Evolutionary conservation across 2,113 vertebrate species (phyloP).

Genomic region (Tragelaphus scriptus): DNA sequence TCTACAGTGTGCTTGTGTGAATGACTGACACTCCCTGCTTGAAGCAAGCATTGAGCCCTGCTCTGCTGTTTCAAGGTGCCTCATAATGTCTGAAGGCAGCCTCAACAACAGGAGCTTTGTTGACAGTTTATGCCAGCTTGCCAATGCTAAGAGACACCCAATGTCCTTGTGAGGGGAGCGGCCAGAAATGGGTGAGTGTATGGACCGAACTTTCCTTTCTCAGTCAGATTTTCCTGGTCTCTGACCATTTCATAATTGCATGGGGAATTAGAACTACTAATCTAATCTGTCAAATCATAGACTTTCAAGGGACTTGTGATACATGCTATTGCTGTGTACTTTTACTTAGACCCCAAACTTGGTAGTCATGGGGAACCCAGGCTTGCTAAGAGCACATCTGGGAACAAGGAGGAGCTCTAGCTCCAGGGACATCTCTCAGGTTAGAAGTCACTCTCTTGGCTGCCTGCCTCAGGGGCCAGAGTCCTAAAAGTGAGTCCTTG

Average conservation of each 20-base stretch:
- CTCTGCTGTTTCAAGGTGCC: not conserved
- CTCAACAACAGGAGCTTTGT: not conserved
- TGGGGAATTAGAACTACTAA: not conserved
- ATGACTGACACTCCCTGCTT: not conserved
- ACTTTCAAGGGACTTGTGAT: not conserved
- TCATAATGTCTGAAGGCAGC: not conserved
- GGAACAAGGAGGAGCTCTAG: not conserved
- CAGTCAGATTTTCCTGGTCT: not conserved
- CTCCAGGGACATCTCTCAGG: not conserved
- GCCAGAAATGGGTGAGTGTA: not conserved
- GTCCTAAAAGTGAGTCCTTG: not conserved
- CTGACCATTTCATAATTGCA: not conserved
- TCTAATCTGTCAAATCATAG: not conserved
- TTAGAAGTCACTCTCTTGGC: not conserved
- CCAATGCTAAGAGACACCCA: not conserved
- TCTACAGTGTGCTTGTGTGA: not conserved
- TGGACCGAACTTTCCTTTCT: not conserved
- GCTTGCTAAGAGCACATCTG: not conserved
- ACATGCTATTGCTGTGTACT: not conserved
- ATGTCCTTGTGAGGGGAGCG: not conserved
- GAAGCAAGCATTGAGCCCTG: not conserved
- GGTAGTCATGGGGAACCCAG: not conserved
- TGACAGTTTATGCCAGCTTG: not conserved
- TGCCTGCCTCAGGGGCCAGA: not conserved
- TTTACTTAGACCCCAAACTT: not conserved